A percentile compares a stretch with the other conserved stretches of the same genome.
Conservation (phyloP, 2,113 vertebrate genomes). For the Hippolais icterina region DNA sequence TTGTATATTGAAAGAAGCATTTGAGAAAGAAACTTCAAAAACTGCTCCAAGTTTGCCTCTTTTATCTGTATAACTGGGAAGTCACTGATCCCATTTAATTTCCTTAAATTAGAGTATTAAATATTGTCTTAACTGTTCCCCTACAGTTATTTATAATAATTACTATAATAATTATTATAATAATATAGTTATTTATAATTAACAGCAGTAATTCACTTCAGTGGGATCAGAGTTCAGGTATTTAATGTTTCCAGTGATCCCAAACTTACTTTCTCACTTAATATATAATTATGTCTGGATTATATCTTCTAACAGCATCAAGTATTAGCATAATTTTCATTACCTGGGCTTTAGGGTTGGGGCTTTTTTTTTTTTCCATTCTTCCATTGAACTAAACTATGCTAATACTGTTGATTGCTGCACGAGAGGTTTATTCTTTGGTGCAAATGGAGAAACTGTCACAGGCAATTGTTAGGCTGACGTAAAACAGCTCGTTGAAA, state of each 20-base stretch:
- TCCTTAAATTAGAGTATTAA: background rate
- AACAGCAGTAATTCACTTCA: slow-evolving; percentile 20
- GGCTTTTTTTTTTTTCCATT: background rate
- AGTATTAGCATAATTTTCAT: slow-evolving; percentile 51
- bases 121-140: background rate
- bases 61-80: background rate
- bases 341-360: background rate
- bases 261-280: slow-evolving; percentile 18
- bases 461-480: slow-evolving; percentile 67
- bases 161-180: background rate
- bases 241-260: background rate
- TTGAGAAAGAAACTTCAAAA: background rate
- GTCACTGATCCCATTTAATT: background rate
- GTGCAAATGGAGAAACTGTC: slow-evolving; percentile 65
- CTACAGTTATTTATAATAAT: background rate
- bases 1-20: background rate
- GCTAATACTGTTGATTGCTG: slow-evolving; percentile 38
- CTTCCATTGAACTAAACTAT: slow-evolving; percentile 44
- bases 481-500: slow-evolving; percentile 68
- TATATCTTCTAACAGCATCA: slow-evolving; percentile 33
- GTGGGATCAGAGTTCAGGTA: slow-evolving; percentile 17
- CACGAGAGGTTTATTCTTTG: slow-evolving; percentile 39
- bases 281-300: slow-evolving; percentile 42
- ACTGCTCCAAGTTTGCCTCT: background rate
- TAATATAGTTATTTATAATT: background rate